These are phyloP conservation scores for Trididemnum nubilum DNA, from an alignment of 23 tunicate genomes.

Conservation along the genomic window DNA sequence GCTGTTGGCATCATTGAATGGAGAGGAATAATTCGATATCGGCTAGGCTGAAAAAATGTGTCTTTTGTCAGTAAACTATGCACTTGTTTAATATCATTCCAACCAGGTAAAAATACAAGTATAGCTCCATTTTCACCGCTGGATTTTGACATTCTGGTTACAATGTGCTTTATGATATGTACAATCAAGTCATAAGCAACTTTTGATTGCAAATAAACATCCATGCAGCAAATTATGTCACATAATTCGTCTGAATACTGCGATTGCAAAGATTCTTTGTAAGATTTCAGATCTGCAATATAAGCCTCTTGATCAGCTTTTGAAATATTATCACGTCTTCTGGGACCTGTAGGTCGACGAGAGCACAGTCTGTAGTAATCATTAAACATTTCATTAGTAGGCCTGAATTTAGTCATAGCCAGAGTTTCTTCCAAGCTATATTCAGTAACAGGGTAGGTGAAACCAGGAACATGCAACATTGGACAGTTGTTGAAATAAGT, in stretches of 20 bases:
- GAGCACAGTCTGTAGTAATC: background rate
- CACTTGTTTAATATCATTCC: constrained; percentile 72
- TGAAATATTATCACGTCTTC: background rate
- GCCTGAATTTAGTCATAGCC: constrained; percentile 39
- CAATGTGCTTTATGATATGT: constrained; percentile 45
- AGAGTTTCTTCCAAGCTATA: constrained; percentile 60
- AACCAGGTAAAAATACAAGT: constrained; percentile 78
- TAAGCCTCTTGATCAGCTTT: constrained; percentile 10
- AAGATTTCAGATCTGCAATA: constrained; percentile 19
- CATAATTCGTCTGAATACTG: constrained; percentile 26
- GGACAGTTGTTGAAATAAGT: constrained; percentile 65
- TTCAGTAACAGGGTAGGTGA: constrained; percentile 68
- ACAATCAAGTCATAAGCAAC: constrained; percentile 59
- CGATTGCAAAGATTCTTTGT: background rate
- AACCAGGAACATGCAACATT: constrained; percentile 71
- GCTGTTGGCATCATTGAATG: constrained; percentile 89
- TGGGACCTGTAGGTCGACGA: background rate
- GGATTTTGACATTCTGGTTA: background rate
- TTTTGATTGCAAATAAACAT: constrained; percentile 58
- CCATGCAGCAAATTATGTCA: constrained; percentile 53
- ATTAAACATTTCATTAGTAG: constrained; percentile 34
- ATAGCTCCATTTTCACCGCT: constrained; percentile 47
- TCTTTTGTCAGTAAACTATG: constrained; percentile 40
- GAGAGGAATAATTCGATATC: constrained; percentile 59
- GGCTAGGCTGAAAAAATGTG: constrained; percentile 47